Conservation (phyloP, 2,888 invertebrate species). For the Dilophus febrilis region DNA sequence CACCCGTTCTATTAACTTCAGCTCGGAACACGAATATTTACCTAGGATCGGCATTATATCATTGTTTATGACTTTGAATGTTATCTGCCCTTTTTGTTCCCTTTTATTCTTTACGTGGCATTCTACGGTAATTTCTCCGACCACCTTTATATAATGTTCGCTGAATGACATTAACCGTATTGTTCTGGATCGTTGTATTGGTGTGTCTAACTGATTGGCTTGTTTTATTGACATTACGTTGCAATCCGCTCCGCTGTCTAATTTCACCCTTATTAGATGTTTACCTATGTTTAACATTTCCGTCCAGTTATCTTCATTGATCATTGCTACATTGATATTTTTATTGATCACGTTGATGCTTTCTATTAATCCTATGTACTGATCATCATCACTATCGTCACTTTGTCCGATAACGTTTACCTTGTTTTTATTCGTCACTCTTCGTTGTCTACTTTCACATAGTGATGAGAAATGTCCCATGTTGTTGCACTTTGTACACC, state of each 20-base stretch:
- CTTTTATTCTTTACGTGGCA: not conserved
- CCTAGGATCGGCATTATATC: not conserved
- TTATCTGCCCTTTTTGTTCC: not conserved
- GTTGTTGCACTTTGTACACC: not conserved
- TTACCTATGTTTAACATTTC: not conserved
- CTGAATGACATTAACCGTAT: conserved; percentile 4
- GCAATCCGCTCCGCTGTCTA: conserved; percentile 5
- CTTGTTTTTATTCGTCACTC: no score
- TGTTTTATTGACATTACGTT: conserved; percentile 3
- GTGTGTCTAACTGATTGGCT: not conserved
- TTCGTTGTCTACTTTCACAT: no score
- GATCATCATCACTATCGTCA: no score
- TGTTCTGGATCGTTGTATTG: conserved; percentile 1
- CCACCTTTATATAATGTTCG: conserved; percentile 2
- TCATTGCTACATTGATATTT: no score
- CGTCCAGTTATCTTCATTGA: not conserved
- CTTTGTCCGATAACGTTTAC: no score
- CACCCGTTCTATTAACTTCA: not conserved
- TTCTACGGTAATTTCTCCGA: conserved; percentile 1
- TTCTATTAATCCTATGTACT: no score
- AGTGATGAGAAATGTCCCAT: not conserved
- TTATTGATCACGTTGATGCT: no score
- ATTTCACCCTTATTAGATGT: not conserved
- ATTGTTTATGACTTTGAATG: not conserved
- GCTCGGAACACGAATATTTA: not conserved